Evolutionary conservation across 2,113 vertebrate species (phyloP), one percentile per base, ranked within the genome.

Genomic region (Smithornis capensis): DNA sequence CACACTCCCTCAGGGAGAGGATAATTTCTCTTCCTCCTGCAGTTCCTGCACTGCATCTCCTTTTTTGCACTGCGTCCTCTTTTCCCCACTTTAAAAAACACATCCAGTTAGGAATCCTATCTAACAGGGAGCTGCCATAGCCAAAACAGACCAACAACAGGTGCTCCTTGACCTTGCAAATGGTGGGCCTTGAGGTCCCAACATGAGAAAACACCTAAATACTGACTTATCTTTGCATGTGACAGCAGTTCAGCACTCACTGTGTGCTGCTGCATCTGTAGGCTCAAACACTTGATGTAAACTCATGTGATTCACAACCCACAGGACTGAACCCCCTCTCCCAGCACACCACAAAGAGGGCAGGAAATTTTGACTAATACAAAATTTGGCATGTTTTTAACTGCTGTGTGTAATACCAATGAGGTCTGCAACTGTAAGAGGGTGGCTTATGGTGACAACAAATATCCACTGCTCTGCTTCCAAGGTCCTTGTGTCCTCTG

Each of bases 191-290:
- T 49, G 63, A 87, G 23, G 27, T 77, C 38, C 47, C 67, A 78
- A 19, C 11, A 31, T 1, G 8, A 60, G 22, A 37, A 69, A 71
- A 53, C 35, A 71, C 44, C 27, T 52, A 10, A 86, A 68, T 6
- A 44, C 17, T 17, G 2, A 2, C 33, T 59, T 59, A 55, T 59
- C 50, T 83, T 27, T 27, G 76, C 40, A 14, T 0, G 0, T 40
- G 42, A 29, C 65, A 84, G 82, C 69, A 84, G 68, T 23, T n/a
- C 52, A 55, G 37, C 5, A 24, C 57, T 55, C 50, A 21, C 23
- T 8, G 35, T 7, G 4, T 1, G 5, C 15, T 7, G n/a, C 73
- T 60, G 45, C 2, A 1, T 6, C n/a, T n/a, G 60, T 52, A 49
- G 67, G 71, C 44, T 92, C 76, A 19, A 35, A 56, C 21, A 25